phyloP scores from a whole-genome alignment of 2,888 invertebrate genomes.

The Anaspis maculata region DNA sequence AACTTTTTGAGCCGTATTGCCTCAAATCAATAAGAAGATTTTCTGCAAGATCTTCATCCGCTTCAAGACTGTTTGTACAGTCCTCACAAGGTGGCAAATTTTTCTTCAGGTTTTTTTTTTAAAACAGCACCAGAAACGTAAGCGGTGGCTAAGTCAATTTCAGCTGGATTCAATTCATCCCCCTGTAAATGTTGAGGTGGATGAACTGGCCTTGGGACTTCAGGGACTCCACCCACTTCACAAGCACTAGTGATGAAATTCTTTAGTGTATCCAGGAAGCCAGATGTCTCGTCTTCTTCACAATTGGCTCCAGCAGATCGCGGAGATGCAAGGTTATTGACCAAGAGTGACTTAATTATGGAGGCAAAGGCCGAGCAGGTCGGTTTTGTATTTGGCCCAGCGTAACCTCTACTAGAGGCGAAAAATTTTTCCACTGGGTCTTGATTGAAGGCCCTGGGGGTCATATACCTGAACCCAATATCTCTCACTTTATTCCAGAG shows the following conservation, averaged over 20 bases:
- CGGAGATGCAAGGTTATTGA: background rate
- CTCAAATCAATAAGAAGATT: too few relatives aligned
- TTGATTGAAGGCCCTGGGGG: background rate
- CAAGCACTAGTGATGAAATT: background rate
- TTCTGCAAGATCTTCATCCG: too few relatives aligned
- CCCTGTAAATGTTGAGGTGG: too few relatives aligned
- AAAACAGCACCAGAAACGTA: background rate
- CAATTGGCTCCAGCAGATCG: background rate
- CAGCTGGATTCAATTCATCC: background rate
- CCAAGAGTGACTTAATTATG: background rate
- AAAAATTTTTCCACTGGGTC: background rate
- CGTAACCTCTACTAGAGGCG: background rate
- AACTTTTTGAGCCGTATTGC: too few relatives aligned
- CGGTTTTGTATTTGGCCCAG: background rate
- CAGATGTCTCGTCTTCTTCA: background rate
- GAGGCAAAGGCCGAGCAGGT: background rate
- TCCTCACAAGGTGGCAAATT: too few relatives aligned
- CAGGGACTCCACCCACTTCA: background rate
- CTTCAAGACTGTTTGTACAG: too few relatives aligned
- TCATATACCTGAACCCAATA: background rate
- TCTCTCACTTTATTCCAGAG: background rate
- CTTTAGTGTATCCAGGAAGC: background rate
- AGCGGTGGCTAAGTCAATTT: background rate
- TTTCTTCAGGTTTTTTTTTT: too few relatives aligned
- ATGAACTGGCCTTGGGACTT: background rate